These are phyloP conservation scores for Pelvicachromis taeniatus DNA, from an alignment of 2,113 vertebrate genomes.

Conservation along the genomic window DNA sequence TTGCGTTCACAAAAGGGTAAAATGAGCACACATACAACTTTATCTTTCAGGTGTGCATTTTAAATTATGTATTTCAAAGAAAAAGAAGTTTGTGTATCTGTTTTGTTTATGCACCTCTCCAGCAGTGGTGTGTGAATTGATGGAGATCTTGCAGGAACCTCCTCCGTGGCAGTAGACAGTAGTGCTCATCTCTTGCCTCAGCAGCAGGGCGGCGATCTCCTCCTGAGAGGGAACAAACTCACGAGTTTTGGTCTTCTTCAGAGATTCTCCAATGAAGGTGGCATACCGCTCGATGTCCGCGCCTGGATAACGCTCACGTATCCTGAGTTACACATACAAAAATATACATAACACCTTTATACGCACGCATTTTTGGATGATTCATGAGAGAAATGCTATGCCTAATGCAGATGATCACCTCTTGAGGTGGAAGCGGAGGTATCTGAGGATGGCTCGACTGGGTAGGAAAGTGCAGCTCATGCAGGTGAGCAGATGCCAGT, in stretches of 20 bases:
- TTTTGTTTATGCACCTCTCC: constrained; percentile 77
- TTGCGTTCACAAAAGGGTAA: neutral
- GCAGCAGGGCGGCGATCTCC: constrained; percentile 86
- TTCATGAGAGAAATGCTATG: neutral
- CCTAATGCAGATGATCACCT: constrained; percentile 63
- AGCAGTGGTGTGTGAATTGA: constrained; percentile 90
- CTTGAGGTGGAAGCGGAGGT: constrained; percentile 89
- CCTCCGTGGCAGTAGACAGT: constrained; percentile 92
- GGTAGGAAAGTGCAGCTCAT: constrained; percentile 92
- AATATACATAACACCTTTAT: neutral
- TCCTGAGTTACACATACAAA: constrained; percentile 58
- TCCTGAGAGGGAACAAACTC: constrained; percentile 92
- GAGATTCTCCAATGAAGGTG: constrained; percentile 82
- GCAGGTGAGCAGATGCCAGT: constrained; percentile 89
- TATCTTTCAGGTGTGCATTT: neutral
- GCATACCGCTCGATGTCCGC: constrained; percentile 86
- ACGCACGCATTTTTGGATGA: neutral
- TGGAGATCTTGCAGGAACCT: constrained; percentile 92
- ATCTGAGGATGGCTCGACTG: constrained; percentile 85
- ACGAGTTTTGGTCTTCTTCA: constrained; percentile 87
- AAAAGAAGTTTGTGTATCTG: neutral
- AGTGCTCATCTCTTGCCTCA: constrained; percentile 88
- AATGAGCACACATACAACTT: neutral
- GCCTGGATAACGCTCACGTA: constrained; percentile 81
- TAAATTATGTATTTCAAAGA: neutral